These are phyloP conservation scores for Plectrocnemia conspersa DNA, from an alignment of 1,140 invertebrate species.

Conservation along the genomic window DNA sequence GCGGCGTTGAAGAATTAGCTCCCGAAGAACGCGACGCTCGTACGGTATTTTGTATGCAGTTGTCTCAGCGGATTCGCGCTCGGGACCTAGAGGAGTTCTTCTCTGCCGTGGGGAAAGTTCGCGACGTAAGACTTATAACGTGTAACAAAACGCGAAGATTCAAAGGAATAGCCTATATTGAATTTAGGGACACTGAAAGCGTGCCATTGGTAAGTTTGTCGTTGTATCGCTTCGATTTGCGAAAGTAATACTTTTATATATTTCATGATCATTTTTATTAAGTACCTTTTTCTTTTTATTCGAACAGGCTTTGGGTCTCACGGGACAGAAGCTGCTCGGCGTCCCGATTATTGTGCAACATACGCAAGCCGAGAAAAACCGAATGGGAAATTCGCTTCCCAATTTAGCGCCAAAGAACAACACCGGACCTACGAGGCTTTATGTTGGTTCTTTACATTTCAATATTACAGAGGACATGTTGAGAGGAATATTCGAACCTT, in stretches of 20 bases:
- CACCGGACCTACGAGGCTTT: slow-evolving; percentile 91
- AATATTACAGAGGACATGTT: slow-evolving; percentile 99
- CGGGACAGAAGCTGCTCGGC: slow-evolving; percentile 93
- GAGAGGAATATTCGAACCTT: slow-evolving; percentile 96
- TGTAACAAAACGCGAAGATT: slow-evolving; percentile 98
- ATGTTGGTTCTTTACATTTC: slow-evolving; percentile 97
- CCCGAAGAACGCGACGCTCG: slow-evolving; percentile 97
- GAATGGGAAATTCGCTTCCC: slow-evolving; percentile 80
- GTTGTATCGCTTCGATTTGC: no score
- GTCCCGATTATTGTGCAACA: slow-evolving; percentile 98
- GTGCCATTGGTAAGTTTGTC: slow-evolving; percentile 76
- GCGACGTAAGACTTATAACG: slow-evolving; percentile 97
- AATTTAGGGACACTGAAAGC: slow-evolving; percentile 97
- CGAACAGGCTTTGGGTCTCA: slow-evolving; percentile 85
- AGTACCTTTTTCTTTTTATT: no score
- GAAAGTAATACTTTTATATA: slow-evolving; percentile 17
- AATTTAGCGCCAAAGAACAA: slow-evolving; percentile 76
- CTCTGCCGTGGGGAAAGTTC: slow-evolving; percentile 95
- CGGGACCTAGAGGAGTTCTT: slow-evolving; percentile 99
- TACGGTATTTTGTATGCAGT: slow-evolving; percentile 97
- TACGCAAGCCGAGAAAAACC: slow-evolving; percentile 97
- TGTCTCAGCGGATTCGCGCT: slow-evolving; percentile 89
- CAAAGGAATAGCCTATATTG: slow-evolving; percentile 99
- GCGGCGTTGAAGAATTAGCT: slow-evolving; percentile 70
- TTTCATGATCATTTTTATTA: slow-evolving; percentile 12